phyloP scores from a whole-genome alignment of 1,140 invertebrate genomes.

The Wiebesia pumilae region DNA sequence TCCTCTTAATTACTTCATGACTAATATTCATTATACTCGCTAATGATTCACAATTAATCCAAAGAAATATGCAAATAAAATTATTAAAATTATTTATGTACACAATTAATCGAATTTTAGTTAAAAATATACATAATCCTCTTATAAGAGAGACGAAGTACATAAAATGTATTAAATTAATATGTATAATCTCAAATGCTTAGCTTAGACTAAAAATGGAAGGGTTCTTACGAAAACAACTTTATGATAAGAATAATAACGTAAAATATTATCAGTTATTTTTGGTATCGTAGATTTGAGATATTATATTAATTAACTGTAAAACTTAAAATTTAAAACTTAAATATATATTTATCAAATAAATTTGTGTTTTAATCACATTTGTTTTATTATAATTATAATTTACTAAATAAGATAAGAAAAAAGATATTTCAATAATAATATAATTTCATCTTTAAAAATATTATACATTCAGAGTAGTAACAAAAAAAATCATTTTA shows the following conservation, averaged over 20 bases:
- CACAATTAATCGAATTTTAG: not conserved
- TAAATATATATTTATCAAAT: not conserved
- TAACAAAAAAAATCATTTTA: too few relatives aligned
- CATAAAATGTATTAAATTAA: slow-evolving; percentile 5
- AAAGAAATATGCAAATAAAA: not conserved
- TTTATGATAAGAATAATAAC: slow-evolving; percentile 16
- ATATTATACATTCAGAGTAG: too few relatives aligned
- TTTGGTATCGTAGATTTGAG: slow-evolving; percentile 15
- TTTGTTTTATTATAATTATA: not conserved
- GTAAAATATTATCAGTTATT: slow-evolving; percentile 24
- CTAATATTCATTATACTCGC: not conserved
- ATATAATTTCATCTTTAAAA: too few relatives aligned
- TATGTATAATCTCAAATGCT: not conserved
- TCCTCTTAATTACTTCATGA: not conserved
- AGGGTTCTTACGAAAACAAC: slow-evolving; percentile 21
- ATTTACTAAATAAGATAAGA: not conserved
- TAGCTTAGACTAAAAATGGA: slow-evolving; percentile 9
- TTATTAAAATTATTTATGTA: not conserved
- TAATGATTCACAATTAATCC: not conserved
- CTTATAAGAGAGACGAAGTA: not conserved
- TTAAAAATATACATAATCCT: not conserved
- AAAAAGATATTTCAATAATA: too few relatives aligned
- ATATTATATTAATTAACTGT: slow-evolving; percentile 1
- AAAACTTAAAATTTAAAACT: not conserved
- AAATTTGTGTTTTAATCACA: not conserved